Conservation (phyloP, 2,797 vertebrate genomes). For the Pipistrellus pygmaeus region DNA sequence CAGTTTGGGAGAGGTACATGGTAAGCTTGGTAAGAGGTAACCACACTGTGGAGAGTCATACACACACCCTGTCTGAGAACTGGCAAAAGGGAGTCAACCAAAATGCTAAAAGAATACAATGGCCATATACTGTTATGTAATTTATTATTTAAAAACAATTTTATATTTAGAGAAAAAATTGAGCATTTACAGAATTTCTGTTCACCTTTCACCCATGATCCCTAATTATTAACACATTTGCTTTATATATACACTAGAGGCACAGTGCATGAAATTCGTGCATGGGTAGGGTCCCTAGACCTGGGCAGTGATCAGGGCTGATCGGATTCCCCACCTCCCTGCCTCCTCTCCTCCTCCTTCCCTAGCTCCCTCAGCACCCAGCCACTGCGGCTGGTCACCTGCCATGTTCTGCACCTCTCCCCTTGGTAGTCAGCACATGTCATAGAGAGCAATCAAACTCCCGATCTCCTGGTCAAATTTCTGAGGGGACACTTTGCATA, state of each 20-base stretch:
- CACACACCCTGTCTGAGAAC: neutral
- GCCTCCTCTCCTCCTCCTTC: too few species aligned
- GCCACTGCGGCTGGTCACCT: too few species aligned
- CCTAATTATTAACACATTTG: conserved; percentile 8
- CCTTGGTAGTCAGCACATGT: too few species aligned
- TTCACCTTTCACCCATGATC: neutral
- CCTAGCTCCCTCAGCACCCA: too few species aligned
- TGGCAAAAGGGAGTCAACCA: neutral
- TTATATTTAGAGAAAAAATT: conserved; percentile 19
- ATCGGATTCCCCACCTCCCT: too few species aligned
- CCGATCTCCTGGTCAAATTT: too few species aligned
- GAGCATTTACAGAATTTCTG: neutral
- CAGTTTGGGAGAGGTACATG: neutral
- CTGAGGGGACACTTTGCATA: too few species aligned
- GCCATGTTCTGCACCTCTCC: too few species aligned
- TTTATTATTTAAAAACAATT: conserved; percentile 45
- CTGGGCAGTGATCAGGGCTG: too few species aligned
- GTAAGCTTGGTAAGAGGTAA: neutral
- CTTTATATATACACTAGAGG: neutral
- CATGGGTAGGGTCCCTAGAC: too few species aligned
- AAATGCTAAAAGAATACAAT: neutral
- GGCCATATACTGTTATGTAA: neutral
- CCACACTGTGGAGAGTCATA: neutral
- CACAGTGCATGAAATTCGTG: too few species aligned
- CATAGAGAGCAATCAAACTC: too few species aligned